These are phyloP conservation scores for Orthosia gothica DNA, from an alignment of 2,888 invertebrate species.

Conservation along the genomic window DNA sequence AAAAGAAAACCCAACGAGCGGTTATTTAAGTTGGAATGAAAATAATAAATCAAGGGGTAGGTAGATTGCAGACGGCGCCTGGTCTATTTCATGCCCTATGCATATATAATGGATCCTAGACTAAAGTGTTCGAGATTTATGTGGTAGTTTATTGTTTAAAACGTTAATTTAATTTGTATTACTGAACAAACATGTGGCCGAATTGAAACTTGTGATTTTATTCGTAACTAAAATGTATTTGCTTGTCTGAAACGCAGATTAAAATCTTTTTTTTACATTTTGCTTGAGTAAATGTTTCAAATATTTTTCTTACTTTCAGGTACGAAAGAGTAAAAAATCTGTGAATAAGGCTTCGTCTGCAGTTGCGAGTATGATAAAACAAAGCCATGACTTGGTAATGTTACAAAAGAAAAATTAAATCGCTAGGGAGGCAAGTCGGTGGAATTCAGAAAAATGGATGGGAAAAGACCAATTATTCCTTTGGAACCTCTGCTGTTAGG, in stretches of 20 bases:
- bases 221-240: conserved; percentile 24
- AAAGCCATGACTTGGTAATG: conserved; percentile 65
- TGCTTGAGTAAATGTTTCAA: conserved; percentile 20
- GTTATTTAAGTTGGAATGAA: conserved; percentile 86
- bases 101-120: conserved; percentile 74
- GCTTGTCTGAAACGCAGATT: conserved; percentile 11
- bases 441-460: conserved; percentile 47
- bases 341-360: conserved; percentile 45
- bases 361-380: conserved; percentile 55
- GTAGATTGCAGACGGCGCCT: conserved; percentile 80
- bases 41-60: conserved; percentile 58
- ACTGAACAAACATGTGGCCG: conserved; percentile 24
- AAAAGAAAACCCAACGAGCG: conserved; percentile 75
- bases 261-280: conserved; percentile 25
- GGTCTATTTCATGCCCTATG: conserved; percentile 80
- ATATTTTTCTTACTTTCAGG: conserved; percentile 24
- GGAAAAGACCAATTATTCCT: conserved; percentile 43
- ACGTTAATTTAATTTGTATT: conserved; percentile 54
- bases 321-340: conserved; percentile 29
- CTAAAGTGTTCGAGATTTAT: conserved; percentile 75
- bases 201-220: conserved; percentile 13
- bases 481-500: conserved; percentile 37
- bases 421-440: conserved; percentile 40
- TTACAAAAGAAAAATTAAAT: conserved; percentile 60
- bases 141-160: conserved; percentile 59